A percentile compares a stretch with the other conserved stretches of the same genome.
These are phyloP conservation scores for Epinotia demarniana DNA, from an alignment of 2,888 invertebrate genomes.

Conservation along the genomic window DNA sequence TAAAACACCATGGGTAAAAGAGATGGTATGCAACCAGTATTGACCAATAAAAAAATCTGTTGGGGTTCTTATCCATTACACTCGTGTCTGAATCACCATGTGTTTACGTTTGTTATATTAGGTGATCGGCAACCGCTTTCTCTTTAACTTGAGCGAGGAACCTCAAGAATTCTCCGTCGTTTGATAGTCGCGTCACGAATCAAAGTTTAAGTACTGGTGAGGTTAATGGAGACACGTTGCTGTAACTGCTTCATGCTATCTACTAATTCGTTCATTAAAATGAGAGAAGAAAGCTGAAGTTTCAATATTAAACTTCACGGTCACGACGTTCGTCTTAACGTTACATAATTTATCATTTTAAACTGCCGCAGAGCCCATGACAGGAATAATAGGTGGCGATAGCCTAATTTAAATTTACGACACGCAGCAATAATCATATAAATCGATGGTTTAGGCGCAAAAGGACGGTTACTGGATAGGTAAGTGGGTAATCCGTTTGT, in stretches of 20 bases:
- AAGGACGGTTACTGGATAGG: constrained; percentile 1
- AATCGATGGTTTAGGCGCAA: constrained; percentile 12
- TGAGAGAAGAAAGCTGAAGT: constrained; percentile 11
- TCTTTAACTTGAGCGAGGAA: constrained; percentile 58
- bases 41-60: constrained; percentile 72
- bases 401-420: constrained; percentile 28
- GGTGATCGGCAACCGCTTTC: constrained; percentile 71
- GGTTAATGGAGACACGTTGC: constrained; percentile 31
- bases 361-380: constrained; percentile 22
- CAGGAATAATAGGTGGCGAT: constrained; percentile 28
- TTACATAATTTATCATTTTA: constrained; percentile 21
- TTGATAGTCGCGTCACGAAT: constrained; percentile 39
- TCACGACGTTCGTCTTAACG: not conserved
- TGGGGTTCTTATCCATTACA: constrained; percentile 74
- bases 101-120: constrained; percentile 55
- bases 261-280: constrained; percentile 34
- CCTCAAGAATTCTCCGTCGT: constrained; percentile 31
- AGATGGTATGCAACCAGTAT: constrained; percentile 66
- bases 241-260: constrained; percentile 29
- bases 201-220: constrained; percentile 21
- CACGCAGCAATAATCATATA: constrained; percentile 26
- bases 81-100: constrained; percentile 53
- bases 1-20: constrained; percentile 61
- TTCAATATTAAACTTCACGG: constrained; percentile 17
- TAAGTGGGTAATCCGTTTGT: not conserved